Conservation (phyloP, 2,113 vertebrate genomes). For the Chamaea fasciata region DNA sequence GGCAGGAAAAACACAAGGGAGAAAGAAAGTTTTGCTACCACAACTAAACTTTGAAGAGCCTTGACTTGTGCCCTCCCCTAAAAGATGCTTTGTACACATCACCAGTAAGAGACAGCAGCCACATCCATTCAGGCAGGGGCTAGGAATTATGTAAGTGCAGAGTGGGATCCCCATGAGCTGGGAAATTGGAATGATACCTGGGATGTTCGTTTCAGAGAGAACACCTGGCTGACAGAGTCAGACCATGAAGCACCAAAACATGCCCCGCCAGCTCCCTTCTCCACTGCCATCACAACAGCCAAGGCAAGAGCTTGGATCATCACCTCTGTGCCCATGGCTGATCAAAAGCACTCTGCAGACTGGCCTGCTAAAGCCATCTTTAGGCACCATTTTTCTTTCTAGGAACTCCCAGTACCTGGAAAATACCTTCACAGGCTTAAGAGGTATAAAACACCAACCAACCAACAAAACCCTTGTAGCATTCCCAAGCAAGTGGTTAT, state of each 20-base stretch:
- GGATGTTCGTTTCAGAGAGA: not conserved
- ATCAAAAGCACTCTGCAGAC: not conserved
- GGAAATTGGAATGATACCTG: not conserved
- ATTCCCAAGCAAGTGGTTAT: not conserved
- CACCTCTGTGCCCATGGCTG: not conserved
- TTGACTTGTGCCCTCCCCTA: not conserved
- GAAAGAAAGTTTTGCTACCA: not conserved
- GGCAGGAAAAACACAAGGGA: not conserved
- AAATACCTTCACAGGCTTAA: not conserved
- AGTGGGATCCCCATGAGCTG: not conserved
- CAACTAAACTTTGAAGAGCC: not conserved
- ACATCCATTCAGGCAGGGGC: not conserved
- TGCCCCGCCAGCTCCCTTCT: fast-evolving
- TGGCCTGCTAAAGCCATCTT: not conserved
- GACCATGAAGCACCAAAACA: not conserved
- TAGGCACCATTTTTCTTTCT: not conserved
- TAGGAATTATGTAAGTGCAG: not conserved
- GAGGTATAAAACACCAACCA: not conserved
- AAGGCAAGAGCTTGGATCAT: not conserved
- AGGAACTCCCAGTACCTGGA: not conserved
- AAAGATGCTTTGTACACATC: not conserved
- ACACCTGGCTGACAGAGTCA: not conserved
- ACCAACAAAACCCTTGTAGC: not conserved
- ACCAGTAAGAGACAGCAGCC: not conserved
- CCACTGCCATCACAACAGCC: not conserved